Evolutionary conservation across 2,888 invertebrate species (phyloP).

Genomic region (Cordilura impudica): DNA sequence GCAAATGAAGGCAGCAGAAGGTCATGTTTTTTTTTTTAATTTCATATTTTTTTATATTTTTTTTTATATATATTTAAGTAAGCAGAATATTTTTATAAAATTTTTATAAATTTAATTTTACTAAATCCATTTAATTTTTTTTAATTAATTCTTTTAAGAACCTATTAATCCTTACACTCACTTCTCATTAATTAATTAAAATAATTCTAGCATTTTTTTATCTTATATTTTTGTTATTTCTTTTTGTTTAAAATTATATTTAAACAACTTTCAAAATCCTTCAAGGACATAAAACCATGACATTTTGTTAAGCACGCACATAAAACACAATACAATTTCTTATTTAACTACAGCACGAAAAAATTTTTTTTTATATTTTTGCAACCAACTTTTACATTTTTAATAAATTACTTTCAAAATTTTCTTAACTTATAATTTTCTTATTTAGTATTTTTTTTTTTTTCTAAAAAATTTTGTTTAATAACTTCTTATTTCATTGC

Average conservation of each 20-base stretch:
- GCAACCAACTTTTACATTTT: neutral
- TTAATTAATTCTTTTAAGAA: neutral
- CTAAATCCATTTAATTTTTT: neutral
- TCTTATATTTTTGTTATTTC: neutral
- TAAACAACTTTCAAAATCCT: constrained; percentile 49
- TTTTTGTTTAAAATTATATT: constrained; percentile 10
- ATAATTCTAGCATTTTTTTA: neutral
- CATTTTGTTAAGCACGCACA: constrained; percentile 32
- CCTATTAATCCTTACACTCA: neutral
- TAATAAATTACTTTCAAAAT: neutral
- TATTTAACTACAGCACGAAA: constrained; percentile 10
- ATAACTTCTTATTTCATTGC: neutral
- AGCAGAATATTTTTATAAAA: too few relatives aligned
- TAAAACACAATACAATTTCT: too few relatives aligned
- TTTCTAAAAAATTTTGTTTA: neutral
- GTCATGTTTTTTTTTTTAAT: too few relatives aligned
- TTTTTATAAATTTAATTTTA: neutral
- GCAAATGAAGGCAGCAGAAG: too few relatives aligned
- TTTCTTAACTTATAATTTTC: neutral
- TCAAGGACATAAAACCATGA: constrained; percentile 54
- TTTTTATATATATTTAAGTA: too few relatives aligned
- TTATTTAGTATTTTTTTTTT: too few relatives aligned
- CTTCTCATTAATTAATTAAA: too few relatives aligned
- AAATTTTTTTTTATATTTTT: neutral
- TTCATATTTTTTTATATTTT: too few relatives aligned